These are phyloP conservation scores for Tinea trinotella DNA, from an alignment of 2,888 invertebrate species.

Conservation along the genomic window DNA sequence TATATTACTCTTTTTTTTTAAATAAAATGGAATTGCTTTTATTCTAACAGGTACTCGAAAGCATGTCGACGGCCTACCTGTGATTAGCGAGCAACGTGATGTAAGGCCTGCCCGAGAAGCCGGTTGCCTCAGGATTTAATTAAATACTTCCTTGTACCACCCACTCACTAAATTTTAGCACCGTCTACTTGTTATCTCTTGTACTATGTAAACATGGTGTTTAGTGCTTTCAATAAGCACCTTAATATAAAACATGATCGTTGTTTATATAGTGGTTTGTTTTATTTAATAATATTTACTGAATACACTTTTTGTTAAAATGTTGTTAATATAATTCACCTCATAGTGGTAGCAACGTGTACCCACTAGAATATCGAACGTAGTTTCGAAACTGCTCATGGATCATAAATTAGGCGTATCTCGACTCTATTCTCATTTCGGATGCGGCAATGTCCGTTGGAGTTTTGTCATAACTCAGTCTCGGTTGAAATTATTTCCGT, in stretches of 20 bases:
- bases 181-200: conserved; percentile 16
- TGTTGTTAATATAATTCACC: not conserved
- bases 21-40: conserved; percentile 38
- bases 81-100: conserved; percentile 57
- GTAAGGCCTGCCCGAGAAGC: conserved; percentile 43
- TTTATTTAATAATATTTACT: no score
- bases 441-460: conserved; percentile 69
- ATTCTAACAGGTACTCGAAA: conserved; percentile 51
- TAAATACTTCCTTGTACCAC: conserved; percentile 52
- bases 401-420: conserved; percentile 65
- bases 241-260: no score
- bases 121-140: conserved; percentile 59
- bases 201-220: conserved; percentile 5
- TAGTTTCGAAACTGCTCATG: conserved; percentile 22
- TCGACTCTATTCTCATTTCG: conserved; percentile 69
- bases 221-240: not conserved
- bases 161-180: conserved; percentile 12
- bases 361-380: conserved; percentile 30
- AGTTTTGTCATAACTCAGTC: conserved; percentile 73
- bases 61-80: conserved; percentile 60
- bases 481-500: conserved; percentile 71
- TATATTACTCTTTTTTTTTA: not conserved
- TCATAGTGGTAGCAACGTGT: not conserved
- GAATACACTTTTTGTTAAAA: not conserved
- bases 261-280: not conserved